Evolutionary conservation across 2,888 invertebrate genomes (phyloP).

Genomic region (Metallyticus violacea): DNA sequence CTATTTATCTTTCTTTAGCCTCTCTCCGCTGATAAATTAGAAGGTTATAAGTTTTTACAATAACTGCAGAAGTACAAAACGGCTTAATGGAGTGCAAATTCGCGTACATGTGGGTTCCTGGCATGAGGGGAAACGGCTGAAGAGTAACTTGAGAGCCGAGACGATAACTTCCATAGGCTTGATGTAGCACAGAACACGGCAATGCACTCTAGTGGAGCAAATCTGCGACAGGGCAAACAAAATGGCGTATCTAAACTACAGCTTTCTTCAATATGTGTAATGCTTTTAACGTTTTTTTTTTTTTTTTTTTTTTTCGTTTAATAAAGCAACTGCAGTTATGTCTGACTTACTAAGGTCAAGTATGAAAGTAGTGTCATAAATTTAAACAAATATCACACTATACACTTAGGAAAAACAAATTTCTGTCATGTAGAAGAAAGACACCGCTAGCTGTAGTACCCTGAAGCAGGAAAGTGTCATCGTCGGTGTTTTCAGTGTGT

Average conservation of each 20-base stretch:
- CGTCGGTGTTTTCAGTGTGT: too few relatives aligned
- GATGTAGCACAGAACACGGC: too few relatives aligned
- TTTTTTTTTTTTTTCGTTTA: background rate
- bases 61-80: background rate
- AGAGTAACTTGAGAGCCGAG: background rate
- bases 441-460: background rate
- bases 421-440: background rate
- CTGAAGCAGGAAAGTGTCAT: background rate
- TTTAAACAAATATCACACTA: background rate
- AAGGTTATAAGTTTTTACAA: background rate
- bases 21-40: background rate
- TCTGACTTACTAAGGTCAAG: background rate
- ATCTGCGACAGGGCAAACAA: background rate
- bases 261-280: background rate
- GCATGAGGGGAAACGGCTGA: background rate
- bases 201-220: background rate
- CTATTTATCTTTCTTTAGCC: background rate
- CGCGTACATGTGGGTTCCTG: background rate
- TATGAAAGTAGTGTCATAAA: background rate
- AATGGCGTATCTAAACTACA: background rate
- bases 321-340: background rate
- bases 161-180: background rate
- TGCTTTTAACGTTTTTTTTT: background rate
- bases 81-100: background rate
- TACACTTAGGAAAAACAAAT: background rate